Conservation (phyloP, 2,888 invertebrate species). For the Xylocampa areola region DNA sequence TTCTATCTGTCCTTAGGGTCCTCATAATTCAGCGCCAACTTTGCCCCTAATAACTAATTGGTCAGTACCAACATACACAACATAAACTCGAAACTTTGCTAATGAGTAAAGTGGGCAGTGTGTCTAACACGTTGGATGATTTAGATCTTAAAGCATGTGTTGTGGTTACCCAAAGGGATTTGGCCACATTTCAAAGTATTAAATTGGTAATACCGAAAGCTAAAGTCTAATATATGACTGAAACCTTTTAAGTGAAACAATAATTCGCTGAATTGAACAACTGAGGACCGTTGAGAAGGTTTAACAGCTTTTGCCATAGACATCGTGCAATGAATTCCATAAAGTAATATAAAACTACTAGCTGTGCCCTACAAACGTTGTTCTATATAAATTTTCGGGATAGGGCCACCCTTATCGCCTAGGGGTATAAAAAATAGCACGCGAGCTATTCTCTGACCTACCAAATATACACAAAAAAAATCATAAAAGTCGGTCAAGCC, state of each 20-base stretch:
- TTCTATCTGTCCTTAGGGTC: conserved; percentile 14
- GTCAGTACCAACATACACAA: conserved; percentile 31
- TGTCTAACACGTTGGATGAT: conserved; percentile 35
- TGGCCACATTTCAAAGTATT: conserved; percentile 13
- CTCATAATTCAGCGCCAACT: conserved; percentile 15
- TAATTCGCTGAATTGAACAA: neutral
- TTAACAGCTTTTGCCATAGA: too few species aligned
- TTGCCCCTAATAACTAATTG: conserved; percentile 44
- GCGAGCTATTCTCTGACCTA: too few species aligned
- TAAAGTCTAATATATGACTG: conserved; percentile 19
- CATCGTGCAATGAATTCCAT: too few species aligned
- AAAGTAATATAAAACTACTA: too few species aligned
- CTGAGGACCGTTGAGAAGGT: neutral
- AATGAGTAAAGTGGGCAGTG: conserved; percentile 43
- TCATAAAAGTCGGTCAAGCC: too few species aligned
- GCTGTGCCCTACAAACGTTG: too few species aligned
- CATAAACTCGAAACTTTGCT: conserved; percentile 42
- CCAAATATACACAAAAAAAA: too few species aligned
- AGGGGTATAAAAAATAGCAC: too few species aligned
- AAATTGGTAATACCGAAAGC: conserved; percentile 13
- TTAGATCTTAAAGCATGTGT: conserved; percentile 40
- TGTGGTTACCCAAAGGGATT: conserved; percentile 36
- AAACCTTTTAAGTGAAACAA: conserved; percentile 11
- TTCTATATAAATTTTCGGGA: too few species aligned
- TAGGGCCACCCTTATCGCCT: too few species aligned